These are phyloP conservation scores for Esox niger DNA, from an alignment of 2,113 vertebrate species.

Conservation along the genomic window DNA sequence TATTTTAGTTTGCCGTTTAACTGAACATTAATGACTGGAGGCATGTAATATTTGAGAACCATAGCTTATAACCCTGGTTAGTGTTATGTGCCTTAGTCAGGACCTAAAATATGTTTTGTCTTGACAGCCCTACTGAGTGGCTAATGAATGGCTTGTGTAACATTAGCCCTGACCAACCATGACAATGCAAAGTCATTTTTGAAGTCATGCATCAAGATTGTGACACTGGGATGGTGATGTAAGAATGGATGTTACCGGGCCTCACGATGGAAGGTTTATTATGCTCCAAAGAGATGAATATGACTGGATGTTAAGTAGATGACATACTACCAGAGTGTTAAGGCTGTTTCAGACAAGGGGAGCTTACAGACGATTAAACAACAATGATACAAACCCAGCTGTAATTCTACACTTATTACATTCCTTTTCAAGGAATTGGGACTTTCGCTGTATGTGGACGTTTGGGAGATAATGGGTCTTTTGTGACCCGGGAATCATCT, in stretches of 20 bases:
- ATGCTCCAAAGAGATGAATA: slow-evolving; percentile 45
- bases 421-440: slow-evolving; percentile 7
- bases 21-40: too few species aligned
- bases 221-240: slow-evolving; percentile 54
- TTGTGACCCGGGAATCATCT: too few species aligned
- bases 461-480: not conserved
- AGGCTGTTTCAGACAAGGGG: slow-evolving; percentile 51
- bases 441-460: not conserved
- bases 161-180: not conserved
- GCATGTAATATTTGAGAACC: too few species aligned
- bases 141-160: not conserved
- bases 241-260: slow-evolving; percentile 42
- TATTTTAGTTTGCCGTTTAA: too few species aligned
- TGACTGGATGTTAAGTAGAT: slow-evolving; percentile 50
- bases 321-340: slow-evolving; percentile 50
- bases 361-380: slow-evolving; percentile 28
- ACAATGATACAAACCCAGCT: slow-evolving; percentile 17
- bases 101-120: not conserved
- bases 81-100: too few species aligned
- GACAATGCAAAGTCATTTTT: slow-evolving; percentile 37
- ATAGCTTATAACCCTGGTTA: too few species aligned
- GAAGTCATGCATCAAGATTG: slow-evolving; percentile 58
- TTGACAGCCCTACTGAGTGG: not conserved
- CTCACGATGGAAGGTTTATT: slow-evolving; percentile 54
- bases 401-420: slow-evolving; percentile 9